phyloP scores from a whole-genome alignment of 2,888 invertebrate species.

The Empis livida region DNA sequence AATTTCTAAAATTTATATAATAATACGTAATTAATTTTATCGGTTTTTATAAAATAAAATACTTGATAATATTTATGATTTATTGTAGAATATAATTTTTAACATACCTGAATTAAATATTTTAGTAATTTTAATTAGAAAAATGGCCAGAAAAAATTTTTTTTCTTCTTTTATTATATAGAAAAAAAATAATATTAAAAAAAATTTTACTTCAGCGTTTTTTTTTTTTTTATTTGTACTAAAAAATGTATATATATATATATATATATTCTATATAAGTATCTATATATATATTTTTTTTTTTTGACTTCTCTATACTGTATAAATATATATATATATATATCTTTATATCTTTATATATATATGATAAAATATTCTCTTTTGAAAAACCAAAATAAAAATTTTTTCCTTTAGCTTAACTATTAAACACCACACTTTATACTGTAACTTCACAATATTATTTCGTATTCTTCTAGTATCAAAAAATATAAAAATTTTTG shows the following conservation, averaged over 20 bases:
- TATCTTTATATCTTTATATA: too few relatives aligned
- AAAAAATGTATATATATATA: constrained; percentile 25
- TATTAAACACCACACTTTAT: too few relatives aligned
- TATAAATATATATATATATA: too few relatives aligned
- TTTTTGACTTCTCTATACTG: not conserved
- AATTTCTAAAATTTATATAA: constrained; percentile 27
- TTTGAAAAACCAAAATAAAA: too few relatives aligned
- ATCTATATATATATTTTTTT: constrained; percentile 1
- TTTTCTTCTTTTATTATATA: constrained; percentile 26
- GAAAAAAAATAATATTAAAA: constrained; percentile 18
- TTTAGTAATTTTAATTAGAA: constrained; percentile 20
- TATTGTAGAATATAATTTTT: constrained; percentile 24
- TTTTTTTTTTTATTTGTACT: constrained; percentile 21
- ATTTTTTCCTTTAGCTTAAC: too few relatives aligned
- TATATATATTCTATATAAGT: constrained; percentile 19
- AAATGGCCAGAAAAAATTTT: constrained; percentile 19
- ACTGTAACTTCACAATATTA: too few relatives aligned
- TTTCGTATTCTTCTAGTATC: too few relatives aligned
- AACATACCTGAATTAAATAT: constrained; percentile 27
- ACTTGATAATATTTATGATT: constrained; percentile 17
- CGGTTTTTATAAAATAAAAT: constrained; percentile 17
- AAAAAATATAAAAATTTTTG: too few relatives aligned
- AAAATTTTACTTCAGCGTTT: constrained; percentile 21
- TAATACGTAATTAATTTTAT: constrained; percentile 21
- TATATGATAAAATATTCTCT: too few relatives aligned